Percentiles rank a stretch among this genome's conserved stretches.
phyloP scores from a whole-genome alignment of 2,888 invertebrate genomes.

The Dichetophora obliterata region DNA sequence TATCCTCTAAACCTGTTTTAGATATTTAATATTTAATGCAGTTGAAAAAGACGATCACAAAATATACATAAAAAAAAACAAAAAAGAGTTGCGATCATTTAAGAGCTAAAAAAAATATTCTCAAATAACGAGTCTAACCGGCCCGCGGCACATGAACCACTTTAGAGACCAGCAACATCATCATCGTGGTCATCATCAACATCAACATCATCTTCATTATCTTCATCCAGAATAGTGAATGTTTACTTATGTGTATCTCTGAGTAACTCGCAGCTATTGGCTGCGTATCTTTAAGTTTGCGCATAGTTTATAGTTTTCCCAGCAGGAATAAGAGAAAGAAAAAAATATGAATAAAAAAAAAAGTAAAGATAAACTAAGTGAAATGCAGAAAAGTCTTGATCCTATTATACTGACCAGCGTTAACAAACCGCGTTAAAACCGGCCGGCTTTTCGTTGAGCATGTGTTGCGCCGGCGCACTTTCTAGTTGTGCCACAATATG shows the following conservation, averaged over 20 bases:
- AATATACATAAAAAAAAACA: slow-evolving; percentile 22
- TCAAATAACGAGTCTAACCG: slow-evolving; percentile 49
- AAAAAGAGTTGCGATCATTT: slow-evolving; percentile 34
- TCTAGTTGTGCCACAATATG: slow-evolving; percentile 36
- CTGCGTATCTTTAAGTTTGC: slow-evolving; percentile 1
- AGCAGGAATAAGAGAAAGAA: slow-evolving; percentile 21
- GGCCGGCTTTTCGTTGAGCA: slow-evolving; percentile 47
- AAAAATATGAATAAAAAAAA: neutral
- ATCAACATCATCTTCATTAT: slow-evolving; percentile 5
- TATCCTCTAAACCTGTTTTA: slow-evolving; percentile 36
- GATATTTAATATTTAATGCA: slow-evolving; percentile 2
- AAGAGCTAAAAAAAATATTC: slow-evolving; percentile 38
- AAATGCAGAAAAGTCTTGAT: slow-evolving; percentile 15
- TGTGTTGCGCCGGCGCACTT: slow-evolving; percentile 27
- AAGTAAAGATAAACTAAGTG: slow-evolving; percentile 8
- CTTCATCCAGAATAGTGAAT: slow-evolving; percentile 14
- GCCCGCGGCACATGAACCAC: slow-evolving; percentile 35
- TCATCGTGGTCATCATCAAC: slow-evolving; percentile 2
- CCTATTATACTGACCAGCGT: slow-evolving; percentile 47
- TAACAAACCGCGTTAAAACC: slow-evolving; percentile 43
- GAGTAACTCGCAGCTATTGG: neutral
- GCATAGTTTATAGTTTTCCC: slow-evolving; percentile 3
- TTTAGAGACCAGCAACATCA: slow-evolving; percentile 10
- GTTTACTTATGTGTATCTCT: slow-evolving; percentile 28
- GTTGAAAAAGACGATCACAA: neutral